phyloP scores from a whole-genome alignment of 2,797 vertebrate species.

The Dermochelys coriacea region DNA sequence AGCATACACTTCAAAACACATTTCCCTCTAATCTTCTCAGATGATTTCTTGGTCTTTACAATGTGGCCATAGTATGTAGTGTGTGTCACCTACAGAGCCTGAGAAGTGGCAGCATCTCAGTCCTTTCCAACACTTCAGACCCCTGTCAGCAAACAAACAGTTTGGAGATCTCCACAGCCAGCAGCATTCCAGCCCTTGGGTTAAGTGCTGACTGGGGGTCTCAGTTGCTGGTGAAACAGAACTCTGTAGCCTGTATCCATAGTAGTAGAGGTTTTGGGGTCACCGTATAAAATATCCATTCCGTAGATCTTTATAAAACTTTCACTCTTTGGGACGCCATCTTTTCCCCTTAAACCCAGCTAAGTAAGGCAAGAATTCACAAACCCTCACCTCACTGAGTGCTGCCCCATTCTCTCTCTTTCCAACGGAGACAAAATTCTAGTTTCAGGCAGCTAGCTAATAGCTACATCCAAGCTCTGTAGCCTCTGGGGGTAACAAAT shows the following conservation, averaged over 20 bases:
- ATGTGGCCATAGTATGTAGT: neutral
- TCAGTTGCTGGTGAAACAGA: neutral
- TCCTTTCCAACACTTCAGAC: neutral
- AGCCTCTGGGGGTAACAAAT: neutral
- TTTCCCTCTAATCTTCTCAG: neutral
- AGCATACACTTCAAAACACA: neutral
- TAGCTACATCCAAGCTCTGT: neutral
- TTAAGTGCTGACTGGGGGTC: neutral
- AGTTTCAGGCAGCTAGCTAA: neutral
- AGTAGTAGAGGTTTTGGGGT: neutral
- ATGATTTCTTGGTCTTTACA: neutral
- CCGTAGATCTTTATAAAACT: neutral
- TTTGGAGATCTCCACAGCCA: neutral
- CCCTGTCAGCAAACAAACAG: neutral
- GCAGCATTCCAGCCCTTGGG: neutral
- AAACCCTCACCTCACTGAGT: neutral
- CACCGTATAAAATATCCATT: neutral
- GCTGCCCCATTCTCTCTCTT: neutral
- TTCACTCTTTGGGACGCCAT: neutral
- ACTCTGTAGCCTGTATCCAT: neutral
- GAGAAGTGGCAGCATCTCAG: neutral
- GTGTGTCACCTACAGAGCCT: neutral
- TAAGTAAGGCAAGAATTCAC: neutral
- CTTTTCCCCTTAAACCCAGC: neutral
- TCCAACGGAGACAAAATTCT: neutral